Evolutionary conservation across 2,888 invertebrate species (phyloP).

Genomic region (Campopleginae sp.): DNA sequence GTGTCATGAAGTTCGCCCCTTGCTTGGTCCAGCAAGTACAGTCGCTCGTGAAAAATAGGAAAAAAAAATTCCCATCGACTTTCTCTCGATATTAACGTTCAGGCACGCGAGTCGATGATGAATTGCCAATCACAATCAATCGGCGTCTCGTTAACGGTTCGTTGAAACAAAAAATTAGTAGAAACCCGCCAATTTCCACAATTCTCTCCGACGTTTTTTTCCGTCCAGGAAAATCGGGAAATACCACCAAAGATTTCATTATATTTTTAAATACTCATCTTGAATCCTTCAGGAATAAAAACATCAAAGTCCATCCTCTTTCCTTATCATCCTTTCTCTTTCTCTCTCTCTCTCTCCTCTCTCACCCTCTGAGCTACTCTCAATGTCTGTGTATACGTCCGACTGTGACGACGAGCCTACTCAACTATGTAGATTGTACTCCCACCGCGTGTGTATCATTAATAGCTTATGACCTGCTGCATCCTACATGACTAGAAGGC

Average conservation of each 20-base stretch:
- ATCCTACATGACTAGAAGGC: slow-evolving; percentile 63
- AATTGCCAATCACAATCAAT: not conserved
- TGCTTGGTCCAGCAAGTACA: not conserved
- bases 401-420: slow-evolving; percentile 71
- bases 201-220: too few species aligned
- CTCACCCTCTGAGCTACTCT: not conserved
- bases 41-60: not conserved
- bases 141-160: not conserved
- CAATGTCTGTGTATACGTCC: slow-evolving; percentile 23
- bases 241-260: not conserved
- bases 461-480: slow-evolving; percentile 78
- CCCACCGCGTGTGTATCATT: slow-evolving; percentile 79
- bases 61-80: not conserved
- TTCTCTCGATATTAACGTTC: not conserved
- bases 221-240: too few species aligned
- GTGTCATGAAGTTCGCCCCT: not conserved
- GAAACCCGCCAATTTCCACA: too few species aligned
- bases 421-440: slow-evolving; percentile 80
- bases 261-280: not conserved
- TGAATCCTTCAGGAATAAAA: not conserved
- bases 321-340: slow-evolving; percentile 13
- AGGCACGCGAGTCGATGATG: not conserved
- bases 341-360: slow-evolving; percentile 19
- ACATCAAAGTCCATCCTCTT: not conserved
- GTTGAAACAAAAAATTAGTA: too few species aligned